These are phyloP conservation scores for Caerostris darwini DNA, from an alignment of 1,140 invertebrate species.

Conservation along the genomic window DNA sequence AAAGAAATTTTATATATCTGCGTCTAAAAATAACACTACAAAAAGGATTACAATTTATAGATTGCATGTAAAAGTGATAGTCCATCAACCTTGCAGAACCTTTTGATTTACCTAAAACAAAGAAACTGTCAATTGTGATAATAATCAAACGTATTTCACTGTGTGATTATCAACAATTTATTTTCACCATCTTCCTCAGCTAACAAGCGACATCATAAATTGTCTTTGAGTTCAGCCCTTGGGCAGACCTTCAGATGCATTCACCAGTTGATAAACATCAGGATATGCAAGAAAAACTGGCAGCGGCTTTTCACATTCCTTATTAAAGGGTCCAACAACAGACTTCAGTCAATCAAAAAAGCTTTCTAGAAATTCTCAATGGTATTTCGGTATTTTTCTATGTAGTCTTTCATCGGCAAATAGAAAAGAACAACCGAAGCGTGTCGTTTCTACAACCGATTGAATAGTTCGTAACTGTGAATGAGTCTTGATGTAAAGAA, in stretches of 20 bases:
- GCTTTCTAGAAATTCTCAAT: background rate
- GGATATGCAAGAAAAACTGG: background rate
- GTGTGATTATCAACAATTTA: background rate
- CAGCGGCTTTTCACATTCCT: background rate
- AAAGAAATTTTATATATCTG: no score
- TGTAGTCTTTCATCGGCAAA: background rate
- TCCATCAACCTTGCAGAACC: no score
- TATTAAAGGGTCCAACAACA: background rate
- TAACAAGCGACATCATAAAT: background rate
- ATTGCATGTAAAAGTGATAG: no score
- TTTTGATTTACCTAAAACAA: no score
- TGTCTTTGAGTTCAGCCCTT: background rate
- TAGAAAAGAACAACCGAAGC: background rate
- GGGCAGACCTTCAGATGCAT: background rate
- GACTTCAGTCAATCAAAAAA: background rate
- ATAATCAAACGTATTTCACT: no score
- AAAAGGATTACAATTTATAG: no score
- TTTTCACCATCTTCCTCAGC: background rate
- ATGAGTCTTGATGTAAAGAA: background rate
- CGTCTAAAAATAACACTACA: no score
- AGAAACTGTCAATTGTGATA: no score
- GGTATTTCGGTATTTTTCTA: background rate
- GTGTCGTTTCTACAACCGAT: background rate
- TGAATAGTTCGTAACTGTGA: background rate
- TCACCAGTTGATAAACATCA: constrained; percentile 1